Conservation (phyloP, 2,113 vertebrate species). For the Lagopus leucura region DNA sequence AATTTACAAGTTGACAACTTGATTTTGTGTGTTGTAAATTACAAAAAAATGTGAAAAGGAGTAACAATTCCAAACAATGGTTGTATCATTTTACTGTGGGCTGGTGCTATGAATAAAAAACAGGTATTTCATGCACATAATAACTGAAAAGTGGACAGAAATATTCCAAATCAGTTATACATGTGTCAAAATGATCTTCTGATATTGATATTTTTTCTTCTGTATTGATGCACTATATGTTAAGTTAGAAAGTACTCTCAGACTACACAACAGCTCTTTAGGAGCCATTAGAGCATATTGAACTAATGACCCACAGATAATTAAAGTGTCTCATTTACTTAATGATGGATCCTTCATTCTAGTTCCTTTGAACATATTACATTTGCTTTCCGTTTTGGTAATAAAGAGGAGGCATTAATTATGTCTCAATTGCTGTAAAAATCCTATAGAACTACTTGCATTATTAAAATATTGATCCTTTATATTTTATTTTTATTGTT, state of each 20-base stretch:
- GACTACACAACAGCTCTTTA: slow-evolving; percentile 28
- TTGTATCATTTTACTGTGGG: not conserved
- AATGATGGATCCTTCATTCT: slow-evolving; percentile 34
- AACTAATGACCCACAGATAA: slow-evolving; percentile 57
- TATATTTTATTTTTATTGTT: not conserved
- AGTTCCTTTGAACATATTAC: slow-evolving; percentile 29
- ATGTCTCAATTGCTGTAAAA: slow-evolving; percentile 16
- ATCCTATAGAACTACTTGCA: not conserved
- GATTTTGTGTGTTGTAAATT: not conserved
- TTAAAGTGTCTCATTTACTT: slow-evolving; percentile 50
- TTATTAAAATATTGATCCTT: not conserved
- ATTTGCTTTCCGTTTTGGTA: slow-evolving; percentile 49
- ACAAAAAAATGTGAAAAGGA: not conserved
- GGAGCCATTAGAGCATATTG: slow-evolving; percentile 34
- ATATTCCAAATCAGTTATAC: not conserved
- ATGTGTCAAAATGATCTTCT: slow-evolving; percentile 19
- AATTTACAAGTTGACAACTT: not conserved
- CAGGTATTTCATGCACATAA: not conserved
- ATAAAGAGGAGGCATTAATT: slow-evolving; percentile 35
- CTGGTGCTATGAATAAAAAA: slow-evolving; percentile 22
- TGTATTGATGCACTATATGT: slow-evolving; percentile 15
- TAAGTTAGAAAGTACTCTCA: slow-evolving; percentile 6
- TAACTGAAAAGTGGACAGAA: not conserved
- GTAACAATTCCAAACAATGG: not conserved
- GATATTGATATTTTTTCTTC: slow-evolving; percentile 11